A percentile compares a stretch with the other conserved stretches of the same genome.
These are phyloP conservation scores for Portunus trituberculatus DNA, from an alignment of 1,140 invertebrate species.

Conservation along the genomic window DNA sequence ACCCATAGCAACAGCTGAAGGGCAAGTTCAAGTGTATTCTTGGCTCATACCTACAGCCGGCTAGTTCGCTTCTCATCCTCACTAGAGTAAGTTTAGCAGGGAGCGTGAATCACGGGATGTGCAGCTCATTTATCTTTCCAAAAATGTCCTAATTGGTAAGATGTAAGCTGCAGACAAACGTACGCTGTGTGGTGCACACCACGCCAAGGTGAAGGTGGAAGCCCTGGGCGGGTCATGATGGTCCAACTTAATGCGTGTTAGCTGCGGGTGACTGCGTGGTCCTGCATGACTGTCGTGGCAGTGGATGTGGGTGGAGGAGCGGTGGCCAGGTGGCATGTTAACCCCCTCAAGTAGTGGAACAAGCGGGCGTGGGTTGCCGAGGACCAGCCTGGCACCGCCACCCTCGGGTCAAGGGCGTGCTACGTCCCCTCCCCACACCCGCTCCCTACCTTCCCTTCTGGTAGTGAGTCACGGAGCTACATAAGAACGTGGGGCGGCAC, in stretches of 20 bases:
- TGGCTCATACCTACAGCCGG: slow-evolving; percentile 25
- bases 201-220: neutral
- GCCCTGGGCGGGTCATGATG: neutral
- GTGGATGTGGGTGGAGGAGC: slow-evolving; percentile 17
- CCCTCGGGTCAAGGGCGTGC: slow-evolving; percentile 35
- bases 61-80: neutral
- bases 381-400: neutral
- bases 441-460: neutral
- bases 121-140: neutral
- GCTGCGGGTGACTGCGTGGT: neutral
- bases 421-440: neutral
- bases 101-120: neutral
- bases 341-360: slow-evolving; percentile 37
- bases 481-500: neutral
- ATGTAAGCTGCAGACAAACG: neutral
- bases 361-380: neutral
- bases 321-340: slow-evolving; percentile 30
- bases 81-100: neutral
- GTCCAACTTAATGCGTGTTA: slow-evolving; percentile 2
- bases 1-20: slow-evolving; percentile 63
- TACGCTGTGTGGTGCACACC: neutral
- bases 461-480: neutral
- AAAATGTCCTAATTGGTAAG: neutral
- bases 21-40: slow-evolving; percentile 5
- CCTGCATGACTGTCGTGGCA: neutral